A percentile compares a stretch with the other conserved stretches of the same genome.
Evolutionary conservation across 2,113 vertebrate species (phyloP).

Genomic region (Probosciger aterrimus): DNA sequence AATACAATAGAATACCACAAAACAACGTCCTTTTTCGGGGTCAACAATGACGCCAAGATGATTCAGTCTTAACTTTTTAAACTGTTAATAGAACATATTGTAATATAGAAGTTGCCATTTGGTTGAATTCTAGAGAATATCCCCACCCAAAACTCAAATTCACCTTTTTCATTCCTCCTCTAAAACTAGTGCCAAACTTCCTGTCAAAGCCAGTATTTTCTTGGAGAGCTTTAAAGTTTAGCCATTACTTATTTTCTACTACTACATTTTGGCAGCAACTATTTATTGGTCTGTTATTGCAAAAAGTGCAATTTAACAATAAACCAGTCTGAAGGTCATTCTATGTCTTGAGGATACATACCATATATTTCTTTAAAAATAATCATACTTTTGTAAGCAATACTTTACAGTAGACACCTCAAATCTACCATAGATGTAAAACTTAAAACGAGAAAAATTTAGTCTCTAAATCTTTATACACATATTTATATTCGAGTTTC

Average conservation of each 20-base stretch:
- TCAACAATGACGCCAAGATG: constrained; percentile 43
- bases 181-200: constrained; percentile 59
- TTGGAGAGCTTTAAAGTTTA: constrained; percentile 61
- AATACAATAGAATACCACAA: constrained; percentile 70
- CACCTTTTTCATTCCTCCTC: constrained; percentile 18
- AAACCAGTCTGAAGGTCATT: constrained; percentile 82
- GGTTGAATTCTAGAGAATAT: constrained; percentile 70
- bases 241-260: constrained; percentile 66
- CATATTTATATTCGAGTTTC: constrained; percentile 79
- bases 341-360: constrained; percentile 82
- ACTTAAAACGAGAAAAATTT: constrained; percentile 83
- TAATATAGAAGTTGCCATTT: constrained; percentile 70
- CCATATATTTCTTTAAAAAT: constrained; percentile 86
- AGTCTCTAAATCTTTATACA: constrained; percentile 82
- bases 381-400: constrained; percentile 83
- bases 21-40: constrained; percentile 40
- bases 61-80: constrained; percentile 26
- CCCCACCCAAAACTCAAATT: constrained; percentile 32
- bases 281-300: constrained; percentile 81
- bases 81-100: constrained; percentile 43
- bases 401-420: constrained; percentile 86
- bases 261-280: constrained; percentile 77
- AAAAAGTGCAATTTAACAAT: constrained; percentile 82
- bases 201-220: constrained; percentile 51
- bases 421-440: constrained; percentile 85